Evolutionary conservation across 2,113 vertebrate genomes (phyloP).

Genomic region (Alaudala cheleensis): DNA sequence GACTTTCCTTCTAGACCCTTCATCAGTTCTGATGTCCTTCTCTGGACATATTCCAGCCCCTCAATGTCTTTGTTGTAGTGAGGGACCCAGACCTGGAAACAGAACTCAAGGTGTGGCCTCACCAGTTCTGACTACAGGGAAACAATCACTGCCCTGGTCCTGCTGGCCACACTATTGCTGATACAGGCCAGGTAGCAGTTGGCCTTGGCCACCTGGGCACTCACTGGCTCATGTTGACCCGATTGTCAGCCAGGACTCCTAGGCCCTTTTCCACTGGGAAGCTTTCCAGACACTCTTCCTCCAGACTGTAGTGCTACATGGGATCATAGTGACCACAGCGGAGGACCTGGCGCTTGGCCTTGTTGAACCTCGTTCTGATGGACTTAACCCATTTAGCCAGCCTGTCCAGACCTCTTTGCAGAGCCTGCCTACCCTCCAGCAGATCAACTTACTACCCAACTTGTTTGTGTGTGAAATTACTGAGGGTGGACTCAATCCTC

Average conservation of each 20-base stretch:
- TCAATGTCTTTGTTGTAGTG: not conserved
- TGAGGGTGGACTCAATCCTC: fast-evolving
- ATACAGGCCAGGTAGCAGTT: not conserved
- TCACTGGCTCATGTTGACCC: not conserved
- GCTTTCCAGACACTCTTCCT: not conserved
- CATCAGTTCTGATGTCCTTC: not conserved
- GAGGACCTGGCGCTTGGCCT: not conserved
- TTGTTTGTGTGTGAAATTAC: not conserved
- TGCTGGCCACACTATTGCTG: not conserved
- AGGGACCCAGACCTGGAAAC: not conserved
- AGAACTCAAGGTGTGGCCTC: not conserved
- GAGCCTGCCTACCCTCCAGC: not conserved
- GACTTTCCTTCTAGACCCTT: not conserved
- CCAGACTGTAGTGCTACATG: not conserved
- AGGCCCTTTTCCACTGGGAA: not conserved
- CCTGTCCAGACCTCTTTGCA: not conserved
- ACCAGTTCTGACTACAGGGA: too few species aligned
- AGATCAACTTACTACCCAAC: not conserved
- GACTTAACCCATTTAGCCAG: not conserved
- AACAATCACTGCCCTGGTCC: not conserved
- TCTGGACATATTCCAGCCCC: not conserved
- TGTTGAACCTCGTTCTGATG: not conserved
- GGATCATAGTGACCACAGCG: not conserved
- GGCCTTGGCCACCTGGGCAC: not conserved
- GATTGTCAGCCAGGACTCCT: fast-evolving